phyloP scores from a whole-genome alignment of 2,797 vertebrate species.

The Arrhamphus sclerolepis region DNA sequence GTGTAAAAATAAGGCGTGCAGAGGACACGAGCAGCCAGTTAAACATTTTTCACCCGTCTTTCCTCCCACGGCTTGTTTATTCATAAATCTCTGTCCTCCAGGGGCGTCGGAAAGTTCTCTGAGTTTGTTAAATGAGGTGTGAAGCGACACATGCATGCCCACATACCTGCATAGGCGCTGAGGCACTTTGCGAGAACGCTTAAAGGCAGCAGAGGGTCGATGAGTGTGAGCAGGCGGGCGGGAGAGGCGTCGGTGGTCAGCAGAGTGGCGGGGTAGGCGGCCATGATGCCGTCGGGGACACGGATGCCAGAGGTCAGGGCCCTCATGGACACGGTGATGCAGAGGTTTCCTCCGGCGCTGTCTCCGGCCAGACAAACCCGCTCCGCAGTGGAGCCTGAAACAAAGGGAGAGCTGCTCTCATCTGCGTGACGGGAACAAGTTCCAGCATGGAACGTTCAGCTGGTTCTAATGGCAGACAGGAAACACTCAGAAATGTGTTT shows the following conservation, averaged over 20 bases:
- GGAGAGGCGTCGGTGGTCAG: conserved; percentile 82
- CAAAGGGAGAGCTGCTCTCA: neutral
- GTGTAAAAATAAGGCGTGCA: too few species aligned
- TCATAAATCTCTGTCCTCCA: conserved; percentile 17
- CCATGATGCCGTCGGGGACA: conserved; percentile 81
- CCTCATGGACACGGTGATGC: conserved; percentile 83
- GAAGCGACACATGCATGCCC: conserved; percentile 8
- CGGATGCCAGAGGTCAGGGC: conserved; percentile 76
- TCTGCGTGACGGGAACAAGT: too few species aligned
- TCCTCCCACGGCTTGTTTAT: conserved; percentile 19
- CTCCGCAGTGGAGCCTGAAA: conserved; percentile 79
- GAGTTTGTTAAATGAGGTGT: conserved; percentile 35
- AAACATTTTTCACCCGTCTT: conserved; percentile 10
- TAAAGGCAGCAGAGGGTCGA: conserved; percentile 82
- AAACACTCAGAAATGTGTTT: neutral
- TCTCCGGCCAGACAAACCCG: conserved; percentile 82
- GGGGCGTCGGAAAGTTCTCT: conserved; percentile 13
- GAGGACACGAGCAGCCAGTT: conserved; percentile 2
- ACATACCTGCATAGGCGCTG: conserved; percentile 82
- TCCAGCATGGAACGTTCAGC: too few species aligned
- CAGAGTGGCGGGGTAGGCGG: conserved; percentile 81
- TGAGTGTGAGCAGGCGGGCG: conserved; percentile 82
- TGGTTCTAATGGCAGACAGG: too few species aligned
- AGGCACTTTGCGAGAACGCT: conserved; percentile 83
- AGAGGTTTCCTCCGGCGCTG: conserved; percentile 85